phyloP scores from a whole-genome alignment of 2,797 vertebrate genomes.

The Epinephelus awoara region DNA sequence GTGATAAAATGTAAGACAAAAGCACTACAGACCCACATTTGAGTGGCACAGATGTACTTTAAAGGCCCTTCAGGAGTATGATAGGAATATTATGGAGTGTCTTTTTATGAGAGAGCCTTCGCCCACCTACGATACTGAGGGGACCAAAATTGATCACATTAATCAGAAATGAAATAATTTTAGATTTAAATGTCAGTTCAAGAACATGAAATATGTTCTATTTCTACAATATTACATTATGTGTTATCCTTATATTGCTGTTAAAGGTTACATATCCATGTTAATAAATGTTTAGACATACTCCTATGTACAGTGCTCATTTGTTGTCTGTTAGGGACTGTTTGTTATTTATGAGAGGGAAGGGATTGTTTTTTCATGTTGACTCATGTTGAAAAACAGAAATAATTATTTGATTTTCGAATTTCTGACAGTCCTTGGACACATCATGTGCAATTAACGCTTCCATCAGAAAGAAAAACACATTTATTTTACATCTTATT shows the following conservation, averaged over 20 bases:
- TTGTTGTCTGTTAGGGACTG: constrained; percentile 1
- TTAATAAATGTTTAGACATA: neutral
- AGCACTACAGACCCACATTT: constrained; percentile 12
- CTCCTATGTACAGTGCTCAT: constrained; percentile 5
- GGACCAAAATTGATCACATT: constrained; percentile 1
- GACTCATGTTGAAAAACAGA: too few species aligned
- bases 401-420: too few species aligned
- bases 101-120: constrained; percentile 30
- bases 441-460: too few species aligned
- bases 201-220: constrained; percentile 35
- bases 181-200: constrained; percentile 40
- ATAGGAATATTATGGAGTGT: constrained; percentile 8
- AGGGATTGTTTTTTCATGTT: too few species aligned
- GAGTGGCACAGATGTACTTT: constrained; percentile 32
- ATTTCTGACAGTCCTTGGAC: too few species aligned
- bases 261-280: neutral
- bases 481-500: too few species aligned
- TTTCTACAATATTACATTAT: neutral
- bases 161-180: neutral
- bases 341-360: too few species aligned
- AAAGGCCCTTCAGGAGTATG: constrained; percentile 27
- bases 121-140: neutral
- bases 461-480: too few species aligned
- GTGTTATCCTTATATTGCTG: neutral
- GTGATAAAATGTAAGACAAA: constrained; percentile 60